Evolutionary conservation across 2,797 vertebrate genomes (phyloP), one percentile per base, ranked within the genome.

Genomic region (Mormyrops boulengeri): DNA sequence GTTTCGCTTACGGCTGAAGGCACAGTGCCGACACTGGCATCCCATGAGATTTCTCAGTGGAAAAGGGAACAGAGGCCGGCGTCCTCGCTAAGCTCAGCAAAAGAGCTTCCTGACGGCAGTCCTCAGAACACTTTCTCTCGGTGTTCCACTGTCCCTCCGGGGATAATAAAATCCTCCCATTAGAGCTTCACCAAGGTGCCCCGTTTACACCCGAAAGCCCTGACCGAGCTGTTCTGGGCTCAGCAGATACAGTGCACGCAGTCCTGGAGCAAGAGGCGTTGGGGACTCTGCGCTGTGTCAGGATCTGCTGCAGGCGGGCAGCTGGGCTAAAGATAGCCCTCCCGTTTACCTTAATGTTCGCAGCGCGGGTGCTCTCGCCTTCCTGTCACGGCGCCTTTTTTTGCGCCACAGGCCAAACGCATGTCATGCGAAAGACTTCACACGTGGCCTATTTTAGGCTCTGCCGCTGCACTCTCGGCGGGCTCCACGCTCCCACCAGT

Each of bases 401-500:
- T n/a, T 49, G 17, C 14, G 4, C 49, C 50, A 8, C 84, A n/a
- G 19, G 9, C n/a, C 22, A 52, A 85, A 85, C 9, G 44, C 44
- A 26, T 30, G 49, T 26, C 50, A 30, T 34, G 50, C 30, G 50
- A 14, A 1, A n/a, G 19, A 53, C 47, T 52, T 86, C 84, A 86
- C 26, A 12, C 11, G 14, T 0, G 4, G 84, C 84, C 86, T 87
- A 60, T 87, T 87, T 87, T 41, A 4, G 38, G 73, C 73, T 44
- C 73, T n/a, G 73, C 19, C 82, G 44, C 49, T 17, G 88, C 44
- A 26, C 8, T 77, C 86, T 60, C 60, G 86, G 94, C 92, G 91
- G 90, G n/a, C 85, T 90, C 90, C 60, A 69, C 88, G 91, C 93
- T 95, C 93, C 92, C 7, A 91, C 86, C 93, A 89, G 89, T 91